A percentile compares a stretch with the other conserved stretches of the same genome.
These are phyloP conservation scores for Parapsyche elsis DNA, from an alignment of 1,140 invertebrate genomes.

Conservation along the genomic window DNA sequence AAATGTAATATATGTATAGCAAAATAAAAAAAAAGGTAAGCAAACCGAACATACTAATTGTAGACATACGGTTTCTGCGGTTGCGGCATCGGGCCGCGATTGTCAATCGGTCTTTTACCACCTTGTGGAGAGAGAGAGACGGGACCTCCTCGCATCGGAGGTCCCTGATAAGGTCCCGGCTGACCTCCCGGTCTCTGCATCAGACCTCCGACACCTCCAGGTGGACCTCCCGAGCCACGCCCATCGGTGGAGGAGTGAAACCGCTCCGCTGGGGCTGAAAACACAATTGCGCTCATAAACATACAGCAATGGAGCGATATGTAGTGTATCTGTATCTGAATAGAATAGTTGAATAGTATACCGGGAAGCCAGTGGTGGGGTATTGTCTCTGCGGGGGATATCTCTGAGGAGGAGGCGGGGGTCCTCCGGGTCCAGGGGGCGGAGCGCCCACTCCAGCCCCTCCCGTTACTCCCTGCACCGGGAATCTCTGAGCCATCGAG, in stretches of 20 bases:
- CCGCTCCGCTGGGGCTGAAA: conserved; percentile 58
- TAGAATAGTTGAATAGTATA: conserved; percentile 56
- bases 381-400: conserved; percentile 65
- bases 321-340: neutral
- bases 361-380: conserved; percentile 71
- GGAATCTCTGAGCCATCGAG: neutral
- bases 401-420: neutral
- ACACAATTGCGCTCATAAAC: neutral
- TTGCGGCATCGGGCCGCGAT: conserved; percentile 70
- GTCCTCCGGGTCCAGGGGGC: neutral
- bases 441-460: neutral
- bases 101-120: conserved; percentile 72
- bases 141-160: conserved; percentile 70
- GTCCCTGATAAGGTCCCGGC: conserved; percentile 60
- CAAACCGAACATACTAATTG: conserved; percentile 58
- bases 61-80: conserved; percentile 72
- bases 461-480: neutral
- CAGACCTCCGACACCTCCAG: conserved; percentile 64
- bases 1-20: conserved; percentile 47
- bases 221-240: conserved; percentile 41
- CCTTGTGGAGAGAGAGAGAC: conserved; percentile 66
- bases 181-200: conserved; percentile 67
- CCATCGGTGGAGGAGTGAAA: conserved; percentile 55
- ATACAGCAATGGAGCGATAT: neutral
- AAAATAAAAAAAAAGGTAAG: conserved; percentile 53